These are phyloP conservation scores for Altica lythri DNA, from an alignment of 2,888 invertebrate species.

Conservation along the genomic window DNA sequence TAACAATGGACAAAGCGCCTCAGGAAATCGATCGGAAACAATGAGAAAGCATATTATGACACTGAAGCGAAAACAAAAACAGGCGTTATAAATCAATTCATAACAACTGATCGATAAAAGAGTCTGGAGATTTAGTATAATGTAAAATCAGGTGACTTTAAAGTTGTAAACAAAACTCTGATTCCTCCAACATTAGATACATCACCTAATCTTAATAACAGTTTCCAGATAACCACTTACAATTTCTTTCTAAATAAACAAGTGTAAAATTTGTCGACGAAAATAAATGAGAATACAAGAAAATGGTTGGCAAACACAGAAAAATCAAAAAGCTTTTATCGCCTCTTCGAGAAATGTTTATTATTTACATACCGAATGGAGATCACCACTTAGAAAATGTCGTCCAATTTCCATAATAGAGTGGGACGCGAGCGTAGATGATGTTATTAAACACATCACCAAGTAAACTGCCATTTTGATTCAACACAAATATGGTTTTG, in stretches of 20 bases:
- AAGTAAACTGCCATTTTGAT: neutral
- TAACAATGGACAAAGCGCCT: neutral
- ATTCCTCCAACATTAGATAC: too few relatives aligned
- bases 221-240: too few relatives aligned
- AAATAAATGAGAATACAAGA: slow-evolving; percentile 6
- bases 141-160: too few relatives aligned
- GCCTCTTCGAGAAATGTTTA: slow-evolving; percentile 41
- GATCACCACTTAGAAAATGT: slow-evolving; percentile 27
- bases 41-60: slow-evolving; percentile 27
- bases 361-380: slow-evolving; percentile 41
- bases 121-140: too few relatives aligned
- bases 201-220: too few relatives aligned
- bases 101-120: slow-evolving; percentile 28
- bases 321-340: slow-evolving; percentile 44
- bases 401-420: slow-evolving; percentile 32
- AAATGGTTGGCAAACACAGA: slow-evolving; percentile 26
- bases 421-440: slow-evolving; percentile 15
- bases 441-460: slow-evolving; percentile 16
- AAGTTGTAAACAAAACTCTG: too few relatives aligned
- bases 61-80: slow-evolving; percentile 31
- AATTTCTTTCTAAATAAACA: too few relatives aligned
- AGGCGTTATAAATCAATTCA: slow-evolving; percentile 34
- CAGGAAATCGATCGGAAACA: slow-evolving; percentile 1
- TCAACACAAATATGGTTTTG: neutral
- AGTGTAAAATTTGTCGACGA: neutral